Conservation (phyloP, 2,797 vertebrate species). For the Brotula barbata region DNA sequence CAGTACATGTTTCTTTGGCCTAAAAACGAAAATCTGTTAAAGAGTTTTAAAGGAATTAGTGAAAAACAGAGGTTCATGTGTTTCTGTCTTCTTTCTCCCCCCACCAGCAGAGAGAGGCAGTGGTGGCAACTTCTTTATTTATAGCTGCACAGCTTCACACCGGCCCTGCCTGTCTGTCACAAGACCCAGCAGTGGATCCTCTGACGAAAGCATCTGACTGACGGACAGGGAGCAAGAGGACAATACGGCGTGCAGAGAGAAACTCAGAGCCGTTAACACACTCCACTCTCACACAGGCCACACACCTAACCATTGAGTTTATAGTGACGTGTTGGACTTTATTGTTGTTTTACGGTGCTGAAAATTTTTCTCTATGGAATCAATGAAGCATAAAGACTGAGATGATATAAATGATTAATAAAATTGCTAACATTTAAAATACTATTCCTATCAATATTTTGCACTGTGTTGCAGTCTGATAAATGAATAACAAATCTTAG, state of each 20-base stretch:
- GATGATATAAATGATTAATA: too few relatives aligned
- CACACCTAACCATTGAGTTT: not conserved
- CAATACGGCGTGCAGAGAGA: slow-evolving; percentile 14
- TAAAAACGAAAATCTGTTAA: not conserved
- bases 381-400: too few relatives aligned
- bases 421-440: too few relatives aligned
- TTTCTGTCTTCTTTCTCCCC: slow-evolving; percentile 28
- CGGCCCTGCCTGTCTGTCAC: slow-evolving; percentile 72
- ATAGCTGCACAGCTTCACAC: slow-evolving; percentile 68
- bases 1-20: too few relatives aligned
- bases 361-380: not conserved
- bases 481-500: too few relatives aligned
- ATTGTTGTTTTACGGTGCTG: not conserved
- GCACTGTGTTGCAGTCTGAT: too few relatives aligned
- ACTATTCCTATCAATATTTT: too few relatives aligned
- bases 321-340: not conserved
- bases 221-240: slow-evolving; percentile 52
- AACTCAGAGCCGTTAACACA: not conserved
- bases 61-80: slow-evolving; percentile 10
- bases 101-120: slow-evolving; percentile 46
- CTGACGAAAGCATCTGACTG: slow-evolving; percentile 67
- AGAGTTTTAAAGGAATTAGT: slow-evolving; percentile 8
- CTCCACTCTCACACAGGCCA: not conserved
- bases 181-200: slow-evolving; percentile 73
- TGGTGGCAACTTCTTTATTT: slow-evolving; percentile 71